Percentiles rank a stretch among this genome's conserved stretches.
Evolutionary conservation across 1,140 invertebrate species (phyloP).

Genomic region (Hesperophylax magnus): DNA sequence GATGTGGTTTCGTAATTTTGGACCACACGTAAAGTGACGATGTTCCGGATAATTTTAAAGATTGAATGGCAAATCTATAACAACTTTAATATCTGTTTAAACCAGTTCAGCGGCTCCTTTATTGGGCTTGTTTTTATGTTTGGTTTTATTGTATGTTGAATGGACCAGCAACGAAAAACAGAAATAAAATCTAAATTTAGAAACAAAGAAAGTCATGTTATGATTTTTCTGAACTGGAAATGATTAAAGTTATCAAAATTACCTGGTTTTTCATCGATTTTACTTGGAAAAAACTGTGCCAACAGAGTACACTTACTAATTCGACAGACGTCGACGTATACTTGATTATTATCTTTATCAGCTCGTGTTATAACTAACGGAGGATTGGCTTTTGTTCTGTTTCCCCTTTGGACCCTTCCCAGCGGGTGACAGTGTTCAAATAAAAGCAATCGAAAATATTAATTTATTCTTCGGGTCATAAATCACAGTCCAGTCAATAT

Average conservation of each 20-base stretch:
- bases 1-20: constrained; percentile 9
- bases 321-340: neutral
- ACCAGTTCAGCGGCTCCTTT: neutral
- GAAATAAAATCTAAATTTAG: neutral
- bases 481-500: constrained; percentile 30
- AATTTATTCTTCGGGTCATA: constrained; percentile 1
- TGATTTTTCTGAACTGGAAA: neutral
- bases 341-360: neutral
- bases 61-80: neutral
- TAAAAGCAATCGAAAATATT: constrained; percentile 9
- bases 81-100: neutral
- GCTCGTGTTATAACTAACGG: neutral
- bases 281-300: neutral
- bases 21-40: constrained; percentile 2
- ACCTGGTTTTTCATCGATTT: neutral
- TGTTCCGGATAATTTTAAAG: too few relatives aligned
- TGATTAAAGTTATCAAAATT: neutral
- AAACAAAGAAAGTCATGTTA: neutral
- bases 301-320: too few relatives aligned
- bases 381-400: neutral
- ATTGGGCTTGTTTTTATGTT: neutral
- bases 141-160: neutral
- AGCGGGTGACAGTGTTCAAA: constrained; percentile 11
- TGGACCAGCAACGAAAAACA: neutral
- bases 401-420: constrained; percentile 1